Evolutionary conservation across 2,888 invertebrate species (phyloP), one percentile per base, ranked within the genome.

Genomic region (Lymantria monacha): DNA sequence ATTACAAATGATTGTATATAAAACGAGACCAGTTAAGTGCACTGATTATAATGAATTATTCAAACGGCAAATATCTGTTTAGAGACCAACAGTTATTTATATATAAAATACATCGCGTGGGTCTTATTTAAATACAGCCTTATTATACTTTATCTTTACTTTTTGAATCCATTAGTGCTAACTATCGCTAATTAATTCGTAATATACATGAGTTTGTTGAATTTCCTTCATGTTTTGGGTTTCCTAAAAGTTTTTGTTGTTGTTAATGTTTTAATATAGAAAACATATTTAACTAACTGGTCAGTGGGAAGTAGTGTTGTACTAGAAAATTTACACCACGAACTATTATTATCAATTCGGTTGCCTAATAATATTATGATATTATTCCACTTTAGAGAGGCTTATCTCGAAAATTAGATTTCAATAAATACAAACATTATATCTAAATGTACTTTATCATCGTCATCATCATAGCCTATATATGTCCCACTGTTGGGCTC

Each of bases 11-110:
- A 42, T 50, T 50, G 45, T 59, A 54, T 61, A 67, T 53, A 58
- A 67, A 79, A 74, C 79, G 75, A 75, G 63, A 69, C 70, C 61
- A 42, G 46, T 66, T 66, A 85, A 83, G 80, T 85, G 85, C 83
- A 82, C 76, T 85, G 83, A 85, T 86, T 85, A 85, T 80, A 83
- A 87, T 87, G 87, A 87, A 87, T 87, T 74, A 87, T 87, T 85
- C 87, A 87, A 79, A 66, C 58, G 49, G 80, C 74, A 76, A 80
- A 80, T 81, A 72, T 69, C 63, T 59, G 58, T 57, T 22, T 57
- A 51, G 59, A 53, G 57, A 56, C 53, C 64, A n/a, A 57, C 68
- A 63, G 64, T 63, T 64, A 48, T 45, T 43, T 48, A 53, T 43
- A 43, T 42, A n/a, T n/a, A n/a, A 42, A 52, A 12, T 61, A 69